phyloP scores from a whole-genome alignment of 2,113 vertebrate genomes.

The Capreolus pygargus region DNA sequence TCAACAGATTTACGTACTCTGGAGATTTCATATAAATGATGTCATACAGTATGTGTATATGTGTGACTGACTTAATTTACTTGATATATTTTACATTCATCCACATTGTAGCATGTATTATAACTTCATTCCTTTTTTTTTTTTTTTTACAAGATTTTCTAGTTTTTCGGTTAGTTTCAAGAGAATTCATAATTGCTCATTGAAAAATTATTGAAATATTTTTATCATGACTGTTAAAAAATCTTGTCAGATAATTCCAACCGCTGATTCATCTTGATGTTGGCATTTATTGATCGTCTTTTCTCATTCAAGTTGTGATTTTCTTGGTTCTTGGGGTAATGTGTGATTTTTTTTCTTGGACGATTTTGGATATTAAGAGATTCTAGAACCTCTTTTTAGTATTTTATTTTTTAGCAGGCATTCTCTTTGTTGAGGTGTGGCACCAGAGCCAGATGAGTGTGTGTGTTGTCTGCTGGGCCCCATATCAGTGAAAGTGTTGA shows the following conservation, averaged over 20 bases:
- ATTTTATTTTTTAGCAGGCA: background rate
- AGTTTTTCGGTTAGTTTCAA: conserved; percentile 20
- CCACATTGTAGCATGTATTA: background rate
- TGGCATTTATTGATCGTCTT: background rate
- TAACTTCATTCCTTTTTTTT: background rate
- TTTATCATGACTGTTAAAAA: conserved; percentile 6
- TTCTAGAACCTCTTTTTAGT: background rate
- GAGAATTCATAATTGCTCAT: background rate
- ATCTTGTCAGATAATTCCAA: background rate
- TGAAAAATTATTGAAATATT: background rate
- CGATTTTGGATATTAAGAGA: background rate
- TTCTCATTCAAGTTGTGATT: background rate
- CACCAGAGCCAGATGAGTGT: background rate
- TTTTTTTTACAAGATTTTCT: background rate
- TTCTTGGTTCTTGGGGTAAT: background rate
- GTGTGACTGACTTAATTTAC: background rate
- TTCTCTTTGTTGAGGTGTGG: background rate
- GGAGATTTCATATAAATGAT: background rate
- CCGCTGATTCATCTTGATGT: background rate
- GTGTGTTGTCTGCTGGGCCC: background rate
- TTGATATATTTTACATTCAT: background rate
- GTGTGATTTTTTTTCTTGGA: background rate
- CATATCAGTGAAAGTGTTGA: background rate
- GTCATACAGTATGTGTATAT: background rate
- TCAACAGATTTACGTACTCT: background rate